Evolutionary conservation across 2,888 invertebrate genomes (phyloP), one percentile per base, ranked within the genome.

Genomic region (Ophion costatus): DNA sequence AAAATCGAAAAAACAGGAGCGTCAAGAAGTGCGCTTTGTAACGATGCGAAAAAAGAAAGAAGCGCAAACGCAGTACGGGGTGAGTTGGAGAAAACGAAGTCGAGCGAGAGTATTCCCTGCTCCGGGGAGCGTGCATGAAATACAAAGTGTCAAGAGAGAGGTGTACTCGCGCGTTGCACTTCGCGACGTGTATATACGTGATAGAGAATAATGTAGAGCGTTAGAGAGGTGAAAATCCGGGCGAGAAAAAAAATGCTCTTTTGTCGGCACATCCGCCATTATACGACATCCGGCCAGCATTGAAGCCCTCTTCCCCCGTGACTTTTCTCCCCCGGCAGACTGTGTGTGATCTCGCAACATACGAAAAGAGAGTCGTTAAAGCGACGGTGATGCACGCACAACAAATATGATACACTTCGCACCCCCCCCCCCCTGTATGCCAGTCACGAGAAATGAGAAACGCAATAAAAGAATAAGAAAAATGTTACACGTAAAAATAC

Each of bases 251-350:
- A 80, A 87, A 79, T 82, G 84, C 86, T 81, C 90, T 90, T 90
- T 90, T 90, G 91, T 91, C 89, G 90, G 88, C 89, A 85, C 80
- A 87, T 79, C 73, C 88, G 87, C 89, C 89, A 88, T 90, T 90
- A 88, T 87, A 90, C 89, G 90, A 90, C 89, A 90, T 91, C 89
- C 91, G 91, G 90, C 89, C 89, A 89, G 85, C 87, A 86, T 70
- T 79, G 76, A 80, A 80, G 42, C 51, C 69, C 74, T 51, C 22
- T 17, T 69, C 76, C 67, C 61, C 63, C 69, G 38, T 59, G 24
- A 64, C 22, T 70, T 42, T 24, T 73, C 17, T 71, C n/a, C 33
- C 2, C n/a, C 22, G 22, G 14, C 24, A 57, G 69, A 42, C 14
- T 9, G 57, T 42, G 38, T 67, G 66, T 59, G 73, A 67, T 73